phyloP scores from a whole-genome alignment of 2,888 invertebrate species.

The Vanessa cardui region DNA sequence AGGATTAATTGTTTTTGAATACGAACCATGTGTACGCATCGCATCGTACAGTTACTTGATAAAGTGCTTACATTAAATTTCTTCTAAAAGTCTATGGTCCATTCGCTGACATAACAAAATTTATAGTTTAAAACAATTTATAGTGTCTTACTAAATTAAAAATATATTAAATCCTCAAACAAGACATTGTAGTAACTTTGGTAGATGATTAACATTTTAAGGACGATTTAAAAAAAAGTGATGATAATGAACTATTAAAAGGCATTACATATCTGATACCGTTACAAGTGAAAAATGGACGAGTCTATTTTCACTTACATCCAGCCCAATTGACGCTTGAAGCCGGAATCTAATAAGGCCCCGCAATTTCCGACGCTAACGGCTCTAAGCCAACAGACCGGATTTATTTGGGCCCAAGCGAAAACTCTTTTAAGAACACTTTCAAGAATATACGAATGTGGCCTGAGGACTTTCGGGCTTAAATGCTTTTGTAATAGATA shows the following conservation, averaged over 20 bases:
- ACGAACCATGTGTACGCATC: too few species aligned
- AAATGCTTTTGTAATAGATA: constrained; percentile 35
- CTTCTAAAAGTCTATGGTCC: too few species aligned
- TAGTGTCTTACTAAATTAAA: too few species aligned
- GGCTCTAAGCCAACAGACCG: constrained; percentile 63
- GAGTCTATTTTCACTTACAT: constrained; percentile 58
- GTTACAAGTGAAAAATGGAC: constrained; percentile 45
- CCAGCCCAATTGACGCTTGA: constrained; percentile 61
- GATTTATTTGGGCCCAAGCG: constrained; percentile 57
- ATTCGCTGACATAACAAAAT: too few species aligned
- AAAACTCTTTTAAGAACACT: constrained; percentile 57
- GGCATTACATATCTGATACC: constrained; percentile 1
- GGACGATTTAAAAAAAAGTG: not conserved
- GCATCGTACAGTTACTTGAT: too few species aligned
- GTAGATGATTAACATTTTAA: not conserved
- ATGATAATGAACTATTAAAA: constrained; percentile 8
- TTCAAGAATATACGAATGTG: constrained; percentile 45
- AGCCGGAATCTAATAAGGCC: constrained; percentile 74
- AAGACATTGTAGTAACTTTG: too few species aligned
- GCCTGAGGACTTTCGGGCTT: constrained; percentile 37
- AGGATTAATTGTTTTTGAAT: constrained; percentile 23
- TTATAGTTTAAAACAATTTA: too few species aligned
- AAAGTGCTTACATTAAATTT: too few species aligned
- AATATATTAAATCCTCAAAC: too few species aligned
- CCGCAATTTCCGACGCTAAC: constrained; percentile 74